These are phyloP conservation scores for Conus canariensis DNA, from an alignment of 2,888 invertebrate species.

Conservation along the genomic window DNA sequence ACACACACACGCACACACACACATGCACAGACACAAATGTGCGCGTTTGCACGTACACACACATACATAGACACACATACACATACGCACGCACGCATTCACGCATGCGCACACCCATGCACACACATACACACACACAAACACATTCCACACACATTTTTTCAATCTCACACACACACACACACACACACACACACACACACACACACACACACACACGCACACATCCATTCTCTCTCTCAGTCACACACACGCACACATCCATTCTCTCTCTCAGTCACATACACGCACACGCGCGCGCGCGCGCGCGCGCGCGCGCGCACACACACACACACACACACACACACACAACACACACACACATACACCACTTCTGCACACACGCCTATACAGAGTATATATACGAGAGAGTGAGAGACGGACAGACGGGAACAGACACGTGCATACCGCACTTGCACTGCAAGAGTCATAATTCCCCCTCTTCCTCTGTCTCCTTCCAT, in stretches of 20 bases:
- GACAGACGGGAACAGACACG: too few species aligned
- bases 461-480: too few species aligned
- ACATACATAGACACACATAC: not conserved
- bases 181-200: not conserved
- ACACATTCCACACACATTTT: too few species aligned
- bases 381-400: too few species aligned
- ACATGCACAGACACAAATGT: not conserved
- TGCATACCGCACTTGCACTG: too few species aligned
- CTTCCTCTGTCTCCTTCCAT: too few species aligned
- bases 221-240: not conserved
- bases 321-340: too few species aligned
- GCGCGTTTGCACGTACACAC: not conserved
- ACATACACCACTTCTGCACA: too few species aligned
- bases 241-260: not conserved
- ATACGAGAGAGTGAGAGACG: too few species aligned
- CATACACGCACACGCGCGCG: slow-evolving; percentile 29
- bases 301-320: not conserved
- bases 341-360: too few species aligned
- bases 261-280: not conserved
- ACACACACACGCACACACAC: slow-evolving; percentile 1
- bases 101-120: too few species aligned
- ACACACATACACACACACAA: not conserved
- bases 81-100: too few species aligned
- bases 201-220: slow-evolving; percentile 23
- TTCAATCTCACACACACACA: not conserved